Percentiles rank a stretch among this genome's conserved stretches.
Conservation (phyloP, 2,797 vertebrate genomes). For the Chelmon rostratus region DNA sequence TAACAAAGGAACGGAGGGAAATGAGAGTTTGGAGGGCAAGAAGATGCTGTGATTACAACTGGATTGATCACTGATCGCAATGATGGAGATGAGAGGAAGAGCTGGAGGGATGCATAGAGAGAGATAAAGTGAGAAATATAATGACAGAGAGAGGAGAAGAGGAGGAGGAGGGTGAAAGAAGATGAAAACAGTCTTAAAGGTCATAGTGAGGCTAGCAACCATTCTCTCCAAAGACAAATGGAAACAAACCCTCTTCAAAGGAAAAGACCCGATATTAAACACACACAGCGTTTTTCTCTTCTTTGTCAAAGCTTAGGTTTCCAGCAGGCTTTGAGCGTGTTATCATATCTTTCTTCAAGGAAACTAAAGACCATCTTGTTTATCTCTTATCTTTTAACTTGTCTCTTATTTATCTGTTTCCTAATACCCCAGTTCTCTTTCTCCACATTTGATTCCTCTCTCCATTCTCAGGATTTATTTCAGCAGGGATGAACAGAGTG, state of each 20-base stretch:
- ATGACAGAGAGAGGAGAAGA: constrained; percentile 16
- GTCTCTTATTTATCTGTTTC: constrained; percentile 44
- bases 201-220: constrained; percentile 35
- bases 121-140: constrained; percentile 1
- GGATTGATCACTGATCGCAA: constrained; percentile 15
- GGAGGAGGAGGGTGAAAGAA: constrained; percentile 10
- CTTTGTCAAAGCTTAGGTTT: constrained; percentile 49
- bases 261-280: constrained; percentile 46
- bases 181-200: constrained; percentile 55
- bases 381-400: constrained; percentile 51
- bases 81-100: constrained; percentile 6
- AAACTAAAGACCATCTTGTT: constrained; percentile 53
- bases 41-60: constrained; percentile 22
- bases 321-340: constrained; percentile 33
- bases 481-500: constrained; percentile 15
- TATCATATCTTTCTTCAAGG: constrained; percentile 29
- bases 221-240: constrained; percentile 59
- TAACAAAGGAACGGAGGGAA: constrained; percentile 17
- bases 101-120: constrained; percentile 9
- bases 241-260: constrained; percentile 56
- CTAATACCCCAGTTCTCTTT: constrained; percentile 14
- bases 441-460: constrained; percentile 16
- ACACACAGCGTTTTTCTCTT: background rate
- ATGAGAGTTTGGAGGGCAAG: constrained; percentile 14
- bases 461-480: constrained; percentile 45